phyloP scores from a whole-genome alignment of 2,113 vertebrate species.

The Oceanodroma tethys region DNA sequence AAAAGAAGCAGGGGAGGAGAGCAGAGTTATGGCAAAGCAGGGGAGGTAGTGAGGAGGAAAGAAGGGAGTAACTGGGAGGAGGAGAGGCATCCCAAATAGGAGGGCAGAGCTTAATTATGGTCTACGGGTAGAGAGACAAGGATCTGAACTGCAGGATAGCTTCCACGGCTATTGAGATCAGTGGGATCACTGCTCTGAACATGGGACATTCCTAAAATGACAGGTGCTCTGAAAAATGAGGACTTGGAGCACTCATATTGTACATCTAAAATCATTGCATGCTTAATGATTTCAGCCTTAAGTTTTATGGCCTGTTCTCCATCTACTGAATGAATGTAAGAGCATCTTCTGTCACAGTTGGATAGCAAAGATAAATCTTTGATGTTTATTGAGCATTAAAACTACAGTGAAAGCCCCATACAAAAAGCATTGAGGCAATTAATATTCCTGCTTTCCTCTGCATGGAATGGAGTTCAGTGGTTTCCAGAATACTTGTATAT shows the following conservation, averaged over 20 bases:
- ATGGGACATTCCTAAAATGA: background rate
- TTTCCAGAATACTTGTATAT: background rate
- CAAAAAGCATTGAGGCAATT: conserved; percentile 45
- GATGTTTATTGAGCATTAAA: conserved; percentile 57
- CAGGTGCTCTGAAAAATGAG: conserved; percentile 5
- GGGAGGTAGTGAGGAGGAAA: background rate
- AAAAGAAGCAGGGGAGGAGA: background rate
- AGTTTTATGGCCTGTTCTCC: conserved; percentile 50
- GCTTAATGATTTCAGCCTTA: conserved; percentile 42
- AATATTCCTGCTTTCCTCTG: conserved; percentile 28
- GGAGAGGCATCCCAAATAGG: background rate
- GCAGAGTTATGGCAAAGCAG: background rate
- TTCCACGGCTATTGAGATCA: background rate
- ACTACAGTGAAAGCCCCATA: conserved; percentile 25
- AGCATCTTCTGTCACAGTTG: conserved; percentile 44
- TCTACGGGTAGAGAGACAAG: background rate
- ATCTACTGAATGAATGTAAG: conserved; percentile 17
- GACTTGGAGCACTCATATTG: background rate
- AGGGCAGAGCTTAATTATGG: background rate
- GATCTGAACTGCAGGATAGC: background rate
- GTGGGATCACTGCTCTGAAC: background rate
- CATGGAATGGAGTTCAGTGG: conserved; percentile 3
- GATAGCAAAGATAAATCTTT: conserved; percentile 55
- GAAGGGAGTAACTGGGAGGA: background rate
- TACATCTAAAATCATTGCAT: conserved; percentile 19